A percentile compares a stretch with the other conserved stretches of the same genome.
These are phyloP conservation scores for Lasioglossum marginatum DNA, from an alignment of 2,888 invertebrate species.

Conservation along the genomic window DNA sequence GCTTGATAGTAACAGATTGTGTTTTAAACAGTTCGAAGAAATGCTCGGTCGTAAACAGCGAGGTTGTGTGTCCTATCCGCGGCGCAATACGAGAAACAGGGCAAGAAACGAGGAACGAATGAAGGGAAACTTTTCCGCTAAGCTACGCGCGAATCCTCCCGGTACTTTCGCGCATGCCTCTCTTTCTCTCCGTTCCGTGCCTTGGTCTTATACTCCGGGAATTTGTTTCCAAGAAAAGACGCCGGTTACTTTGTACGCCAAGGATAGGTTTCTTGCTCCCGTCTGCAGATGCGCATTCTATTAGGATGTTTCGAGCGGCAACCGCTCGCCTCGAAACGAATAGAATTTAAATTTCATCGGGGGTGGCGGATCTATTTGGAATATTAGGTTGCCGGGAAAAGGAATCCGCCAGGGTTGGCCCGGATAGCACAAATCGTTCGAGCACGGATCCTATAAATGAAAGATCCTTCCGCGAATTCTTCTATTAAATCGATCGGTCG, in stretches of 20 bases:
- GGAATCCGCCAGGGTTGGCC: conserved; percentile 16
- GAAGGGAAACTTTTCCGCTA: conserved; percentile 61
- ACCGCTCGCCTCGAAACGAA: conserved; percentile 15
- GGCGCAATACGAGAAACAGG: neutral
- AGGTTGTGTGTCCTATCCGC: conserved; percentile 7
- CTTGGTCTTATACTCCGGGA: conserved; percentile 23
- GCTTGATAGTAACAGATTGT: conserved; percentile 23
- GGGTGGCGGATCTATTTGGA: conserved; percentile 8
- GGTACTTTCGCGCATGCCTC: conserved; percentile 34
- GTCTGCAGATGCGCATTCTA: conserved; percentile 42
- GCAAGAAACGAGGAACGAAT: conserved; percentile 48
- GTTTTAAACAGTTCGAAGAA: conserved; percentile 18
- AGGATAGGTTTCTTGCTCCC: conserved; percentile 35
- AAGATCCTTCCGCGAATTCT: neutral
- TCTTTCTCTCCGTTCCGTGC: neutral
- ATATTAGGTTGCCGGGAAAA: neutral
- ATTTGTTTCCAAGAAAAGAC: conserved; percentile 49
- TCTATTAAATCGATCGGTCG: conserved; percentile 2
- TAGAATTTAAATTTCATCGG: conserved; percentile 48
- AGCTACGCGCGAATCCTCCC: conserved; percentile 57
- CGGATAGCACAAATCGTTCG: conserved; percentile 5
- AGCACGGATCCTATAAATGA: conserved; percentile 12
- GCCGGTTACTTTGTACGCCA: conserved; percentile 45
- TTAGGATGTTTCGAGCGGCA: conserved; percentile 29
- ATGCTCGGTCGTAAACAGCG: conserved; percentile 17